Conservation (phyloP, 2,113 vertebrate species). For the Vireo altiloquus region DNA sequence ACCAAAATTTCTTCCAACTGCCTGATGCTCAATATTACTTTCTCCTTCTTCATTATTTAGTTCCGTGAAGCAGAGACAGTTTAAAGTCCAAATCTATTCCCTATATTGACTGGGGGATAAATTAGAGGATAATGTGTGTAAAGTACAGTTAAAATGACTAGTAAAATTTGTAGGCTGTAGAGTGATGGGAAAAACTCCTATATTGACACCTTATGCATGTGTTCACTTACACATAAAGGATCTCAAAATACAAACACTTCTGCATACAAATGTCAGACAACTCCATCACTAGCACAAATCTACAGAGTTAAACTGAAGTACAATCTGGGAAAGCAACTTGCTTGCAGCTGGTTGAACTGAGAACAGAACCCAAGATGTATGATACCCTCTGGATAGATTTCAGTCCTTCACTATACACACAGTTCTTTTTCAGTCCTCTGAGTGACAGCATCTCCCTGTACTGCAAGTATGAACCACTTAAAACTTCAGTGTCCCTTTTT, state of each 20-base stretch:
- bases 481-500: neutral
- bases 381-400: neutral
- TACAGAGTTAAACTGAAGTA: neutral
- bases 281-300: neutral
- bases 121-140: neutral
- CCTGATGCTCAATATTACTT: neutral
- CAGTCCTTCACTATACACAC: neutral
- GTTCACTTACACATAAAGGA: neutral
- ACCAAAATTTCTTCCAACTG: neutral
- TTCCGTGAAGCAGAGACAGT: neutral
- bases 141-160: neutral
- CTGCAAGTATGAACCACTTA: neutral
- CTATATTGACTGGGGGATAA: neutral
- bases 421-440: neutral
- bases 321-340: neutral
- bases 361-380: neutral
- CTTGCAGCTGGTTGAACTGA: neutral
- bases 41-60: neutral
- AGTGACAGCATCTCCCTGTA: neutral
- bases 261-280: neutral
- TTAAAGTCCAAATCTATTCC: neutral
- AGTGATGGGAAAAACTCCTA: neutral
- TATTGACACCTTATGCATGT: neutral
- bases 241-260: neutral
- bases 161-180: neutral